phyloP scores from a whole-genome alignment of 2,888 invertebrate genomes.

The Zeuzera pyrina region DNA sequence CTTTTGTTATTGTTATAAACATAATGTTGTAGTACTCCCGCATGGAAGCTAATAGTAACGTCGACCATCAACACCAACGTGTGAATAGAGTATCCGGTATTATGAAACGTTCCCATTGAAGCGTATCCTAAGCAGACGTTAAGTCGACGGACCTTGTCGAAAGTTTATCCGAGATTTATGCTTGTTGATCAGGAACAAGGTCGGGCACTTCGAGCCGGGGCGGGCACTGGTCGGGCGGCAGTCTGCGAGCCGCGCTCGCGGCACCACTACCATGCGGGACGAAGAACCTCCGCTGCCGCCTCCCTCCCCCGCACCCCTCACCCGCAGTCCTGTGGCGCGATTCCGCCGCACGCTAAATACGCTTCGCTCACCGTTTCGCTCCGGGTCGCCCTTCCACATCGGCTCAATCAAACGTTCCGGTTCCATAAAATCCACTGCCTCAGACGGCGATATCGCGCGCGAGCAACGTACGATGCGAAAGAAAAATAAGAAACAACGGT shows the following conservation, averaged over 20 bases:
- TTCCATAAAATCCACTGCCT: conserved; percentile 57
- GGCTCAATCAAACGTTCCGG: conserved; percentile 58
- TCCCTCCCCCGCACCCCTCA: conserved; percentile 28
- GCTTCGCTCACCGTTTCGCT: conserved; percentile 65
- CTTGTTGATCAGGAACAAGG: conserved; percentile 2
- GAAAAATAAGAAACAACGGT: conserved; percentile 62
- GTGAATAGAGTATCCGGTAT: too few species aligned
- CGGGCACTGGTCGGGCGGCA: conserved; percentile 22
- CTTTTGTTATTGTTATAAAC: too few species aligned
- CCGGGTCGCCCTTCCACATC: conserved; percentile 68
- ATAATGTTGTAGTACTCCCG: too few species aligned
- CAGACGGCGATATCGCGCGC: conserved; percentile 64
- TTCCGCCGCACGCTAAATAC: conserved; percentile 63
- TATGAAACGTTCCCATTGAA: too few species aligned
- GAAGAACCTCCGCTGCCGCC: conserved; percentile 38
- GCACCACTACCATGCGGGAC: conserved; percentile 46
- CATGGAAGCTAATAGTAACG: too few species aligned
- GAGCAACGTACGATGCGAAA: conserved; percentile 68
- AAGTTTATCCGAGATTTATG: conserved; percentile 39
- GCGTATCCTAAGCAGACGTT: too few species aligned
- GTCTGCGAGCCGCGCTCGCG: conserved; percentile 38
- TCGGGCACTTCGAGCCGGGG: conserved; percentile 3
- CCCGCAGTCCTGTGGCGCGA: conserved; percentile 43
- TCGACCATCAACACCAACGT: too few species aligned
- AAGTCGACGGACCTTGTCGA: conserved; percentile 30